phyloP scores from a whole-genome alignment of 1,140 invertebrate genomes.

The Nephotettix cincticeps region DNA sequence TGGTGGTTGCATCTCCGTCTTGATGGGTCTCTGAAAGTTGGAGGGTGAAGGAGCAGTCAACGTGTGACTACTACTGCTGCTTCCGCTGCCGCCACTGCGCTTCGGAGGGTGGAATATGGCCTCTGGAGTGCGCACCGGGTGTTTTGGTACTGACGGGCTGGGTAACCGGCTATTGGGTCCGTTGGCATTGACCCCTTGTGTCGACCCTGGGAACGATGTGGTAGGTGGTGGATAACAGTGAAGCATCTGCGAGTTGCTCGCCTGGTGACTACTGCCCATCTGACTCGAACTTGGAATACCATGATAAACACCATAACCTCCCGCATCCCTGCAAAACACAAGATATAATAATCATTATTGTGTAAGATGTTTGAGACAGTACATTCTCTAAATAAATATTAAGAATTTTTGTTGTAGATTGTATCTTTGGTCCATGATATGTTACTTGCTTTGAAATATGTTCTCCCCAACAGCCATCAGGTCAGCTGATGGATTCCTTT shows the following conservation, averaged over 20 bases:
- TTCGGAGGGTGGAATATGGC: slow-evolving; percentile 32
- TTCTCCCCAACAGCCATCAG: too few species aligned
- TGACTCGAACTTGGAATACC: background rate
- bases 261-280: slow-evolving; percentile 42
- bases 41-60: slow-evolving; percentile 22
- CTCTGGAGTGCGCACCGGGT: slow-evolving; percentile 37
- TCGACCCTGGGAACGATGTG: background rate
- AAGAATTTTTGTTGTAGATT: too few species aligned
- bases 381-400: too few species aligned
- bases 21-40: slow-evolving; percentile 34
- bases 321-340: too few species aligned
- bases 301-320: background rate
- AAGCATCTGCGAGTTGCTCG: slow-evolving; percentile 37
- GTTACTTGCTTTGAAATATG: too few species aligned
- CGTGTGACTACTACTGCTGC: slow-evolving; percentile 30
- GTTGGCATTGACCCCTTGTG: background rate
- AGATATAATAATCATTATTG: too few species aligned
- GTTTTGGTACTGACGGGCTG: slow-evolving; percentile 33
- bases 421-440: too few species aligned
- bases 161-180: background rate
- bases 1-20: slow-evolving; percentile 37
- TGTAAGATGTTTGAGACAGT: too few species aligned
- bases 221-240: background rate
- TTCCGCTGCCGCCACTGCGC: slow-evolving; percentile 34
- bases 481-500: too few species aligned